Conservation (phyloP, 2,113 vertebrate genomes). For the Thermophis baileyi region DNA sequence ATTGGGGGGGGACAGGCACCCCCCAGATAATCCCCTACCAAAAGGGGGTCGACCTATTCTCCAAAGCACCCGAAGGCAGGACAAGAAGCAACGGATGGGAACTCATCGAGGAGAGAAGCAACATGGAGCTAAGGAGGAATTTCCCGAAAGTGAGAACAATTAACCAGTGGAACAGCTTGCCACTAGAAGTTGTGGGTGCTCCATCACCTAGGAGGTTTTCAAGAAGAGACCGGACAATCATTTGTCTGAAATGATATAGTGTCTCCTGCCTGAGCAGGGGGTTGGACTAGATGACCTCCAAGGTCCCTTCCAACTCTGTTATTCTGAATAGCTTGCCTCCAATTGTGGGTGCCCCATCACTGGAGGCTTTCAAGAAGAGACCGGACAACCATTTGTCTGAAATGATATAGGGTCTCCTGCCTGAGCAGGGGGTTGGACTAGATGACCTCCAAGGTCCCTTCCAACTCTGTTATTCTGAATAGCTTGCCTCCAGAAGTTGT, state of each 20-base stretch:
- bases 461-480: background rate
- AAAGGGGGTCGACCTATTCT: background rate
- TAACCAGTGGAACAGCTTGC: background rate
- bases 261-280: background rate
- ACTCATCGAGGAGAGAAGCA: background rate
- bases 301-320: background rate
- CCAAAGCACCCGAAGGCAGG: background rate
- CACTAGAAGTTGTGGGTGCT: background rate
- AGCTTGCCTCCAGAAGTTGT: too few species aligned
- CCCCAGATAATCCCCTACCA: background rate
- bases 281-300: background rate
- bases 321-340: background rate
- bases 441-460: background rate
- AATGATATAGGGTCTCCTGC: fast-evolving
- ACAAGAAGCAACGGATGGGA: background rate
- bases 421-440: too few species aligned
- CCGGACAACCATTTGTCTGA: background rate
- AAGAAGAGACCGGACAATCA: background rate
- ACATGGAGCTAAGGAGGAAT: background rate
- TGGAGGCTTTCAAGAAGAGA: background rate
- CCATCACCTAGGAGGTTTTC: background rate
- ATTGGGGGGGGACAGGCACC: background rate
- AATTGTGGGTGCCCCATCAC: background rate
- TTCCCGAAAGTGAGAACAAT: background rate
- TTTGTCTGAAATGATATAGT: background rate